Percentiles rank a stretch among this genome's conserved stretches.
phyloP scores from a whole-genome alignment of 2,797 vertebrate species.

The Podarcis siculus region DNA sequence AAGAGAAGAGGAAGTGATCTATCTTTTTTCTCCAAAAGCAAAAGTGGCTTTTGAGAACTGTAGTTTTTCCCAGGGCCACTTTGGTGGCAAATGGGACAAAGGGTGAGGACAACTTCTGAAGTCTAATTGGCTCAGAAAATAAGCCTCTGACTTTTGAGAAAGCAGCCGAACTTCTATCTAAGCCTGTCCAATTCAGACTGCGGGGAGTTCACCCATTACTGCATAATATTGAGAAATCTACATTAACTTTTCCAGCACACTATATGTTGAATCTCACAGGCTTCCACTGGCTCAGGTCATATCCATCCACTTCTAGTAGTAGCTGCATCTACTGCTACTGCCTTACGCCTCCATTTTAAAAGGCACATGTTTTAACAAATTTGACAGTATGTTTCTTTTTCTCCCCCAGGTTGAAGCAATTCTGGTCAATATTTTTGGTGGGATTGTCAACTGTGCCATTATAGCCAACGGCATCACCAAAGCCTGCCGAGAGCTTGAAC shows the following conservation, averaged over 20 bases:
- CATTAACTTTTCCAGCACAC: neutral
- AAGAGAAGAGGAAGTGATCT: neutral
- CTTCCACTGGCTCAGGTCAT: neutral
- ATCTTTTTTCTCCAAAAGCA: neutral
- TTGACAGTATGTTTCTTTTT: neutral
- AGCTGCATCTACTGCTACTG: neutral
- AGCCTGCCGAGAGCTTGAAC: conserved; percentile 92
- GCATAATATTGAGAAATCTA: neutral
- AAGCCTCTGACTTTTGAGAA: neutral
- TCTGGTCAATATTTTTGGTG: conserved; percentile 97
- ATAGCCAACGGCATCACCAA: conserved; percentile 98
- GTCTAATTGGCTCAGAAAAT: neutral
- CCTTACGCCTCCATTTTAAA: neutral
- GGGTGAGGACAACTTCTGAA: neutral
- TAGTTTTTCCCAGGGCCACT: neutral
- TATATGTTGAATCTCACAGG: neutral
- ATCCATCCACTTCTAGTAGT: neutral
- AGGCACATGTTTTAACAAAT: fast-evolving
- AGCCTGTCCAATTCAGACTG: neutral
- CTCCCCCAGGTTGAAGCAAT: conserved; percentile 92
- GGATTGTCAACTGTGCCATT: conserved; percentile 98
- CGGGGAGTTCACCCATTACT: neutral
- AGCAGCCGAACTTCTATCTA: neutral
- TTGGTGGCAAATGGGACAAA: neutral
- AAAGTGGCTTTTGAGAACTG: neutral